Conservation (phyloP, 2,888 invertebrate genomes). For the Lagria hirta region DNA sequence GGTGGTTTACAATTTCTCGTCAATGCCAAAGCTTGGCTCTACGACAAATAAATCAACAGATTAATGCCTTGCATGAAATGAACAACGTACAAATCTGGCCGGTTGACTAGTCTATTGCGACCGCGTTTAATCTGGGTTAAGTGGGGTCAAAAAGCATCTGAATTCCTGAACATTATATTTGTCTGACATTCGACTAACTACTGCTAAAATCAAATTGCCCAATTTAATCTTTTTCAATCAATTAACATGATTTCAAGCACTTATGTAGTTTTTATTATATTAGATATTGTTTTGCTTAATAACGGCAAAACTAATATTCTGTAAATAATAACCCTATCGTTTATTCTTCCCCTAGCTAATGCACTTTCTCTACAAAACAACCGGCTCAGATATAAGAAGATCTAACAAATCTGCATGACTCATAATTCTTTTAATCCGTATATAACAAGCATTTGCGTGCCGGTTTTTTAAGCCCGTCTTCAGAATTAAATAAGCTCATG, state of each 20-base stretch:
- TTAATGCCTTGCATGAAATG: no score
- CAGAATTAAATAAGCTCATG: conserved; percentile 48
- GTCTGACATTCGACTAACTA: conserved; percentile 34
- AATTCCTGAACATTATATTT: conserved; percentile 62
- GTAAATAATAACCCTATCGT: conserved; percentile 49
- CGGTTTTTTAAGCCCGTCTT: conserved; percentile 45
- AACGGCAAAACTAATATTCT: no score
- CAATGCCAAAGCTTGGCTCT: conserved; percentile 69
- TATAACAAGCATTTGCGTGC: conserved; percentile 53
- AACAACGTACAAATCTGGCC: conserved; percentile 42
- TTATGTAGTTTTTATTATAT: no score
- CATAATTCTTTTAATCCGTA: conserved; percentile 54
- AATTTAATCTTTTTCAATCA: no score
- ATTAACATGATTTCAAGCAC: no score
- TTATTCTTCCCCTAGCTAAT: conserved; percentile 46
- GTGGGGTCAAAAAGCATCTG: conserved; percentile 73
- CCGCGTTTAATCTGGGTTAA: conserved; percentile 71
- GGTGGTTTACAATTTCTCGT: conserved; percentile 58
- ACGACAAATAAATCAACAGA: conserved; percentile 43
- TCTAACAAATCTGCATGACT: conserved; percentile 51
- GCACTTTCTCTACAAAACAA: conserved; percentile 36
- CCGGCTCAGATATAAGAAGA: conserved; percentile 48
- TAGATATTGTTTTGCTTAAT: no score
- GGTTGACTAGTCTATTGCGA: conserved; percentile 46
- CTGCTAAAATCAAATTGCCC: conserved; percentile 28